These are phyloP conservation scores for Carassius carassius DNA, from an alignment of 2,113 vertebrate species.

Conservation along the genomic window DNA sequence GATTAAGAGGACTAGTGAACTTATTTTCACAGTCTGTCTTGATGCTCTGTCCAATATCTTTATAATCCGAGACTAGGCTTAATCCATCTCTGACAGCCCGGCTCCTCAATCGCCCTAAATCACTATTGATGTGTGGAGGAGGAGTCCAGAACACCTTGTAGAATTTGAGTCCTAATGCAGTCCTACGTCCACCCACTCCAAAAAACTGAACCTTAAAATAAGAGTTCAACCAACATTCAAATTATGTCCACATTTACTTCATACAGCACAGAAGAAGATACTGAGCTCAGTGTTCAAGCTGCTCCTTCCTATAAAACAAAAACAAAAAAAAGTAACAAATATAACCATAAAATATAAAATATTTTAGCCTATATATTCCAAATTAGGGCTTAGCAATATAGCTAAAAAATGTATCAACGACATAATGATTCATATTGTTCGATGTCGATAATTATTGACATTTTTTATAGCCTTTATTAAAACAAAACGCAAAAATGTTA, in stretches of 20 bases:
- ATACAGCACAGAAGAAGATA: neutral
- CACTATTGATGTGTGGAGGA: conserved; percentile 12
- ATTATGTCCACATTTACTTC: neutral
- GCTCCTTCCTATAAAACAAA: neutral
- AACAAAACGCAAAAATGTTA: too few species aligned
- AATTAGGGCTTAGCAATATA: too few species aligned
- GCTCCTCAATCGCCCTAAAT: conserved; percentile 27
- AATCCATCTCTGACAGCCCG: conserved; percentile 12
- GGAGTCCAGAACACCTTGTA: conserved; percentile 2
- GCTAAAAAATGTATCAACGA: too few species aligned
- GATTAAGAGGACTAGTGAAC: conserved; percentile 32
- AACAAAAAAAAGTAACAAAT: neutral
- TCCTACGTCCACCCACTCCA: neutral
- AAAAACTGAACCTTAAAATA: neutral
- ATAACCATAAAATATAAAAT: neutral
- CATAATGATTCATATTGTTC: too few species aligned
- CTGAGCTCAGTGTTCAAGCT: neutral
- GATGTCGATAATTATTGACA: too few species aligned
- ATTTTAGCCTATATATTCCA: neutral
- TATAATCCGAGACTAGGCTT: conserved; percentile 29
- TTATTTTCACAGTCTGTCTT: conserved; percentile 7
- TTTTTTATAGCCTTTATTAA: too few species aligned
- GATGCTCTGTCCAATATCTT: neutral
- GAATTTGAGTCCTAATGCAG: neutral
- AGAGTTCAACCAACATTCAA: neutral